A percentile compares a stretch with the other conserved stretches of the same genome.
Conservation (phyloP, 2,113 vertebrate genomes). For the Pogonocichla stellata region DNA sequence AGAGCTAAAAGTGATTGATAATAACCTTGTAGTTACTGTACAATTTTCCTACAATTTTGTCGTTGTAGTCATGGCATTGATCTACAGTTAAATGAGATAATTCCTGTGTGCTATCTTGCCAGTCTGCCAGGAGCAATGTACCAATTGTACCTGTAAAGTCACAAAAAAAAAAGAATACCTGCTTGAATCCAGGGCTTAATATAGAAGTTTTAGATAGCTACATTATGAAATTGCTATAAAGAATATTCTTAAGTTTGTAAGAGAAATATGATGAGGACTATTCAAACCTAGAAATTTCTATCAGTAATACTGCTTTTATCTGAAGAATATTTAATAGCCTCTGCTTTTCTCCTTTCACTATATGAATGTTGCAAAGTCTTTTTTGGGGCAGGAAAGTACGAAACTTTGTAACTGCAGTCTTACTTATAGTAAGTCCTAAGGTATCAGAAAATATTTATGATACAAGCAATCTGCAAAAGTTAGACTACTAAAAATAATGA, state of each 20-base stretch:
- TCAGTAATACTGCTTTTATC: not conserved
- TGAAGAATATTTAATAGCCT: not conserved
- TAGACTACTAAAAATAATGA: not conserved
- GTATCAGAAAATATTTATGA: not conserved
- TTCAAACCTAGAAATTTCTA: not conserved
- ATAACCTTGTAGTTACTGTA: constrained; percentile 45
- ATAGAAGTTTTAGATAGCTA: constrained; percentile 26
- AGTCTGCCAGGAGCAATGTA: constrained; percentile 23
- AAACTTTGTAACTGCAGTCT: not conserved
- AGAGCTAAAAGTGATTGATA: constrained; percentile 63
- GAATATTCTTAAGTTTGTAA: constrained; percentile 37
- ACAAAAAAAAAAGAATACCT: constrained; percentile 44
- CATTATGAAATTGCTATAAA: constrained; percentile 11
- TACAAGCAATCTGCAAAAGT: not conserved
- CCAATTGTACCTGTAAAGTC: constrained; percentile 2
- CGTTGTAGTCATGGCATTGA: constrained; percentile 44
- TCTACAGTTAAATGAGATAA: constrained; percentile 65
- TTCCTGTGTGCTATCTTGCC: constrained; percentile 30
- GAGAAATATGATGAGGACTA: not conserved
- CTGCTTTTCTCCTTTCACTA: not conserved
- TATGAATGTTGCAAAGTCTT: not conserved
- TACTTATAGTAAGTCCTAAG: not conserved
- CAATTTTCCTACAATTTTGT: constrained; percentile 59
- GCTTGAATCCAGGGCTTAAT: constrained; percentile 25
- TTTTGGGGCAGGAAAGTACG: not conserved